phyloP scores from a whole-genome alignment of 2,888 invertebrate species.

The Gymnosoma rotundatum region DNA sequence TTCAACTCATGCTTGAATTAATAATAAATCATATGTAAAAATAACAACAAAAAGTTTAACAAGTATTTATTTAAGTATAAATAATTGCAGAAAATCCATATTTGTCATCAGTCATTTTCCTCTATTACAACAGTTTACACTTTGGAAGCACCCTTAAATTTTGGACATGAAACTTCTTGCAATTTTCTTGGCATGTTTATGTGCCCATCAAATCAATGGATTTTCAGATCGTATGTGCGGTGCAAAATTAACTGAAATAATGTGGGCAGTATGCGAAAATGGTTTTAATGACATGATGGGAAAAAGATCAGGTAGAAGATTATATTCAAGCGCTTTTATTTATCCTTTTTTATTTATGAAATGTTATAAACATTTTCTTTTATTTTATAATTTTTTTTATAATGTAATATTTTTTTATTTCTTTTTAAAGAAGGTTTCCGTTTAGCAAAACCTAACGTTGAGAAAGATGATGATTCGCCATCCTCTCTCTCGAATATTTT shows the following conservation, averaged over 20 bases:
- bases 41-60: neutral
- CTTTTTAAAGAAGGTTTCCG: neutral
- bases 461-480: neutral
- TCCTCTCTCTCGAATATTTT: slow-evolving; percentile 32
- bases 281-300: slow-evolving; percentile 45
- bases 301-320: slow-evolving; percentile 41
- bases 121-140: neutral
- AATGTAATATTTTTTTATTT: neutral
- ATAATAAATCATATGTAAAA: neutral
- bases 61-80: slow-evolving; percentile 33
- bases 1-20: no score
- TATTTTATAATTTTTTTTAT: no score
- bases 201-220: slow-evolving; percentile 2
- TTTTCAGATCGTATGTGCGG: slow-evolving; percentile 35
- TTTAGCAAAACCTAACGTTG: neutral
- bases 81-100: slow-evolving; percentile 25
- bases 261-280: slow-evolving; percentile 38
- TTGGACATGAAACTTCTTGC: slow-evolving; percentile 23
- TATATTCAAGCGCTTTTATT: no score
- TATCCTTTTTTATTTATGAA: no score
- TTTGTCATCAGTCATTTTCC: slow-evolving; percentile 10
- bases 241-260: slow-evolving; percentile 14
- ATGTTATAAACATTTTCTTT: no score
- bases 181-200: slow-evolving; percentile 17
- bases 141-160: neutral